Percentiles rank a stretch among this genome's conserved stretches.
These are phyloP conservation scores for Drosophila trichaetosa DNA, from an alignment of 2,888 invertebrate genomes.

Conservation along the genomic window DNA sequence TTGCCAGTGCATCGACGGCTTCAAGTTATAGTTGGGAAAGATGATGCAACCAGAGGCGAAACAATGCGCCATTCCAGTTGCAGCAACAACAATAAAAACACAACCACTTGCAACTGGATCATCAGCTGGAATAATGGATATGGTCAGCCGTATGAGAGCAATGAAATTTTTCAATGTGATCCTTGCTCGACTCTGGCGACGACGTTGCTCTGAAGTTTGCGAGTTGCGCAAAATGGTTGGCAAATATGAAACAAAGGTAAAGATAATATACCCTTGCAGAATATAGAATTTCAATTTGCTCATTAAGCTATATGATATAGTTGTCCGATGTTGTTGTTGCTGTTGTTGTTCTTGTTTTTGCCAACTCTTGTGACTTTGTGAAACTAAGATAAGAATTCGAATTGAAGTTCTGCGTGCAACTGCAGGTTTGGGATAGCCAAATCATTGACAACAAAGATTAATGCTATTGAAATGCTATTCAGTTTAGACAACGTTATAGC, in stretches of 20 bases:
- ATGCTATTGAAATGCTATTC: neutral
- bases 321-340: neutral
- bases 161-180: constrained; percentile 40
- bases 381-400: neutral
- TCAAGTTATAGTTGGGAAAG: neutral
- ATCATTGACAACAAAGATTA: neutral
- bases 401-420: neutral
- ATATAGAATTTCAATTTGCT: neutral
- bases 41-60: neutral
- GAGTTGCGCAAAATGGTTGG: constrained; percentile 23
- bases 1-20: neutral
- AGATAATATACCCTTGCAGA: neutral
- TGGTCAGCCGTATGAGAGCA: constrained; percentile 26
- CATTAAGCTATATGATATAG: neutral
- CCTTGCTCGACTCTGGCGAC: constrained; percentile 42
- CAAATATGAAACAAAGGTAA: constrained; percentile 37
- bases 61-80: neutral
- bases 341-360: neutral
- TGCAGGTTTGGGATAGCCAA: neutral
- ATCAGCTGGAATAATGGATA: constrained; percentile 25
- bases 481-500: neutral
- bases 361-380: neutral
- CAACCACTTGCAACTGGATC: neutral
- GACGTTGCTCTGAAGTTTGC: constrained; percentile 41
- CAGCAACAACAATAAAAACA: neutral